phyloP scores from a whole-genome alignment of 2,888 invertebrate genomes.

The Drosophila mimica region DNA sequence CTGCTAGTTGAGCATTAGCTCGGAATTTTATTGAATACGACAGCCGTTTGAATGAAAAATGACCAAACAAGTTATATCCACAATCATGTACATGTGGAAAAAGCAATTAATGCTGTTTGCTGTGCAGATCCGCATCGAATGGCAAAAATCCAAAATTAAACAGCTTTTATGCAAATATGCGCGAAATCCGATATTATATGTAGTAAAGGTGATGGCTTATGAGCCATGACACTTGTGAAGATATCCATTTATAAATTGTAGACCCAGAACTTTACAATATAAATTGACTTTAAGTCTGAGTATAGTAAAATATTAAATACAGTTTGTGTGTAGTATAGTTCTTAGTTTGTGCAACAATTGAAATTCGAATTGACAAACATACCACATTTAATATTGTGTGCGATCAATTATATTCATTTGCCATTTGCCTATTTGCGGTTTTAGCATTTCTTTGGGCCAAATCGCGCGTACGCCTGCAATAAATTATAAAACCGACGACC shows the following conservation, averaged over 20 bases:
- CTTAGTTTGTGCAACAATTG: neutral
- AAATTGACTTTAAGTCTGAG: neutral
- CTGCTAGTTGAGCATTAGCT: too few species aligned
- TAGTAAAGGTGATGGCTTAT: neutral
- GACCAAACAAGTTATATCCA: conserved; percentile 38
- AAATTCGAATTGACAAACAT: conserved; percentile 27
- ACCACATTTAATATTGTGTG: conserved; percentile 37
- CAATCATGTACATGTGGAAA: conserved; percentile 37
- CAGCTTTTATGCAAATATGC: conserved; percentile 25
- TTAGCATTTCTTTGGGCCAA: conserved; percentile 45
- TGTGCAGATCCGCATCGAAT: conserved; percentile 47
- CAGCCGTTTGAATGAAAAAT: conserved; percentile 40
- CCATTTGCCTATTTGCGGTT: conserved; percentile 62
- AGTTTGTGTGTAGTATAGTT: neutral
- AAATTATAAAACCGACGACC: conserved; percentile 65
- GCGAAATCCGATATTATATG: conserved; percentile 1
- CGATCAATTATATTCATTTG: conserved; percentile 49
- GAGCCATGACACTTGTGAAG: conserved; percentile 3
- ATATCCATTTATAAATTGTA: neutral
- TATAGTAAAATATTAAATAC: neutral
- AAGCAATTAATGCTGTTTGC: conserved; percentile 72
- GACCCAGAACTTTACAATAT: neutral
- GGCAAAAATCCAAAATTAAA: conserved; percentile 24
- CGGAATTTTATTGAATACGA: conserved; percentile 17
- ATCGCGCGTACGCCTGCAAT: conserved; percentile 54